Evolutionary conservation across 1,140 invertebrate species (phyloP), one percentile per base, ranked within the genome.

Genomic region (Eueides isabella): DNA sequence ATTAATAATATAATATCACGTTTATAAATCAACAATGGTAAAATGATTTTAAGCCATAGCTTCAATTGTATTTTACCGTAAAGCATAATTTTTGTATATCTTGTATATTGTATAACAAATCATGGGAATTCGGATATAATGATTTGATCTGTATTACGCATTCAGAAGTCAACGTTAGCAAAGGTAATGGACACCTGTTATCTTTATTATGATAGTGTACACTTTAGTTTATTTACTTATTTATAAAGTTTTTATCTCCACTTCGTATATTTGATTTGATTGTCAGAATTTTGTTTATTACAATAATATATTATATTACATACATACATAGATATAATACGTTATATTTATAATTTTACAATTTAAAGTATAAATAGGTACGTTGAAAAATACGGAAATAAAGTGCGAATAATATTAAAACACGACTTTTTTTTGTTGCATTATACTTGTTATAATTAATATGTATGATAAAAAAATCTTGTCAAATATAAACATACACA

Each of bases 211-310:
- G 55, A 61, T 61, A 61, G 23, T 19, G 44, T 69, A 69, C 55
- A 41, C 67, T 61, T 61, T 69, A 41, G 67, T 69, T 69, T 69
- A 55, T 23, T 55, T 23, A 55, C 19, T 55, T 55, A 55, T 55
- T 55, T 26, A 55, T 55, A 26, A 19, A 55, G 19, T 55, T 55
- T 26, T 55, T 23, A 55, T 26, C 19, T 26, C 26, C 48, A 55
- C 48, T 55, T 72, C 63, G 30, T 72, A 67, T 72, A 63, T n/a
- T n/a, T n/a, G n/a, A n/a, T n/a, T n/a, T 65, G 30, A 41, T 72
- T 31, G 26, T 72, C 35, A 72, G 64, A 67, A 38, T 30, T 72
- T 38, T 65, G 33, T 65, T 63, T 11, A 12, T 38, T 65, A 65
- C 48, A 48, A 65, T 71, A 64, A n/a, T 71, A 65, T 71, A 35